Percentiles rank a stretch among this genome's conserved stretches.
These are phyloP conservation scores for Lagopus muta DNA, from an alignment of 2,113 vertebrate species.

Conservation along the genomic window DNA sequence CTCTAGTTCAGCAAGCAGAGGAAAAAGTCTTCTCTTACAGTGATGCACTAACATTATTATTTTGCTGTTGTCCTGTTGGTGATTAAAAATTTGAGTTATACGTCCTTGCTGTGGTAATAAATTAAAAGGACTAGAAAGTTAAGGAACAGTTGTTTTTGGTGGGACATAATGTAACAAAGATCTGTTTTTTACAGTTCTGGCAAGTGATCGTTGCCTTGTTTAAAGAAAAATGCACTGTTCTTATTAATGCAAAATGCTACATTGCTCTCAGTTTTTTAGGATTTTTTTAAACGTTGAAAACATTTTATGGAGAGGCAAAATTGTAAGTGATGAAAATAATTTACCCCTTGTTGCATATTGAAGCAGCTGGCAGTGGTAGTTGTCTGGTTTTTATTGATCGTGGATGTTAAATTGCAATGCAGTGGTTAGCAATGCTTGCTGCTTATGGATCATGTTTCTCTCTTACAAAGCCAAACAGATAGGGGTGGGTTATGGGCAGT, in stretches of 20 bases:
- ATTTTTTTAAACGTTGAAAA: neutral
- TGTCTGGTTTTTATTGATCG: neutral
- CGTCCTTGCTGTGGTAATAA: neutral
- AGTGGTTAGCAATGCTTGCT: neutral
- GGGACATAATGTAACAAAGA: neutral
- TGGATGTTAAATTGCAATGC: neutral
- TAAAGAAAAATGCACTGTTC: neutral
- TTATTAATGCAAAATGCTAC: neutral
- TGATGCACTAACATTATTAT: conserved; percentile 32
- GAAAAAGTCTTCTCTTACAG: conserved; percentile 44
- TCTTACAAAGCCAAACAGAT: neutral
- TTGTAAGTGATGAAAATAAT: neutral
- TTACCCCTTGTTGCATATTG: neutral
- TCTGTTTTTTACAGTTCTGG: neutral
- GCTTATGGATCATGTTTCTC: neutral
- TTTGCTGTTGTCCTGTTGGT: conserved; percentile 29
- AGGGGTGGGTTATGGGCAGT: neutral
- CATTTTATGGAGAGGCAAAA: neutral
- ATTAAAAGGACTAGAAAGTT: conserved; percentile 23
- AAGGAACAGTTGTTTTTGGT: conserved; percentile 58
- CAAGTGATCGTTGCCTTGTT: neutral
- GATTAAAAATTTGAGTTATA: conserved; percentile 49
- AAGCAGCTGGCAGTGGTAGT: neutral
- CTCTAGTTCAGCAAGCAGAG: conserved; percentile 44
- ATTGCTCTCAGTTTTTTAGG: neutral